Percentiles rank a stretch among this genome's conserved stretches.
phyloP scores from a whole-genome alignment of 2,888 invertebrate genomes.

The Zygaena filipendulae region DNA sequence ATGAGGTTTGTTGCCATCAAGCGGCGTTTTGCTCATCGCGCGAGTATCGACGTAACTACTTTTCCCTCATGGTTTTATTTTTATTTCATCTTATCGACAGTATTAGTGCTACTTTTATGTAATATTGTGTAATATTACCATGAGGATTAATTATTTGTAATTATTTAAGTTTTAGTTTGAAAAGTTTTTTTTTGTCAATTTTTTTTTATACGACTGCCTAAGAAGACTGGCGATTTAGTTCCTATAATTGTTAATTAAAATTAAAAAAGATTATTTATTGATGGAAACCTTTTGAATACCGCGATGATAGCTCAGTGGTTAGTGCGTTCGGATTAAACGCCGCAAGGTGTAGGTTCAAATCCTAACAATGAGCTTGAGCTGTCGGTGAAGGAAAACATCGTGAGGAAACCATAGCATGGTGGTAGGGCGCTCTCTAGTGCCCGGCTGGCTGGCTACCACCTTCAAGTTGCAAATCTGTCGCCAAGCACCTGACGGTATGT shows the following conservation, averaged over 20 bases:
- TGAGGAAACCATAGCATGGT: no score
- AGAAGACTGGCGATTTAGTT: neutral
- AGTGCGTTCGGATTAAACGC: no score
- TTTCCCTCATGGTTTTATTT: neutral
- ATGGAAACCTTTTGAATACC: neutral
- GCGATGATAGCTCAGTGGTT: no score
- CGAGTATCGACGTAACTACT: slow-evolving; percentile 3
- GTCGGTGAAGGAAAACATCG: no score
- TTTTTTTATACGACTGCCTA: neutral
- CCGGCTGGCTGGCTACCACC: no score
- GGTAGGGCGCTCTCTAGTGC: no score
- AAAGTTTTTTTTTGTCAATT: neutral
- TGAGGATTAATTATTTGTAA: neutral
- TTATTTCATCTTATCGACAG: neutral
- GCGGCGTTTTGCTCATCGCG: slow-evolving; percentile 7
- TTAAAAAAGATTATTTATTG: no score
- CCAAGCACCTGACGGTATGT: no score
- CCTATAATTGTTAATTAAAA: neutral
- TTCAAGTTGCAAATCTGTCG: no score
- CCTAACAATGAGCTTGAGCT: no score
- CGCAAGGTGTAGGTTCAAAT: no score
- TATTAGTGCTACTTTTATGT: neutral
- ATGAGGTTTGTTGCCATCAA: slow-evolving; percentile 4
- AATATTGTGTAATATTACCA: neutral
- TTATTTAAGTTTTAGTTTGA: slow-evolving; percentile 1